Conservation (phyloP, 2,113 vertebrate species). For the Mormyrus lacerda region DNA sequence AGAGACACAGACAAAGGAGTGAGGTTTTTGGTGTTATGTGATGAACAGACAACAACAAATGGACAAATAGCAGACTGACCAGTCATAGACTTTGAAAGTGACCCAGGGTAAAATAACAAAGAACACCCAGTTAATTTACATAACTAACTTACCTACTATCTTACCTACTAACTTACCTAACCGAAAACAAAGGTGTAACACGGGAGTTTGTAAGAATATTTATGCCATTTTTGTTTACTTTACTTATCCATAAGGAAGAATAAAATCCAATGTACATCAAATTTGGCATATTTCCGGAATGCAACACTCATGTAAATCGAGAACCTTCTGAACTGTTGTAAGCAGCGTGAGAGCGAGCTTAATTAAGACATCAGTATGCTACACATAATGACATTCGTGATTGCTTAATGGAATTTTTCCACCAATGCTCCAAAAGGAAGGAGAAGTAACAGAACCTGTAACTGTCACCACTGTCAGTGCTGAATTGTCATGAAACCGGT, state of each 20-base stretch:
- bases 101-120: background rate
- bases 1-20: background rate
- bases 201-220: background rate
- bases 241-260: background rate
- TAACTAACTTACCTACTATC: background rate
- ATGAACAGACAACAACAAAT: no score
- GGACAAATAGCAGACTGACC: no score
- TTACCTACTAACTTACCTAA: background rate
- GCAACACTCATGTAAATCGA: background rate
- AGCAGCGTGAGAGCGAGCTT: background rate
- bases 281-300: background rate
- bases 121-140: background rate
- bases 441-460: background rate
- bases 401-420: background rate
- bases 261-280: background rate
- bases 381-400: background rate
- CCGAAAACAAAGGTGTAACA: background rate
- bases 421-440: background rate
- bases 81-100: background rate
- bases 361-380: background rate
- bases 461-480: background rate
- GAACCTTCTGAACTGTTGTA: background rate
- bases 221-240: background rate
- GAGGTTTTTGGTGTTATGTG: background rate
- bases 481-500: background rate